phyloP scores from a whole-genome alignment of 2,797 vertebrate genomes.

The Philypnodon macrostomus region DNA sequence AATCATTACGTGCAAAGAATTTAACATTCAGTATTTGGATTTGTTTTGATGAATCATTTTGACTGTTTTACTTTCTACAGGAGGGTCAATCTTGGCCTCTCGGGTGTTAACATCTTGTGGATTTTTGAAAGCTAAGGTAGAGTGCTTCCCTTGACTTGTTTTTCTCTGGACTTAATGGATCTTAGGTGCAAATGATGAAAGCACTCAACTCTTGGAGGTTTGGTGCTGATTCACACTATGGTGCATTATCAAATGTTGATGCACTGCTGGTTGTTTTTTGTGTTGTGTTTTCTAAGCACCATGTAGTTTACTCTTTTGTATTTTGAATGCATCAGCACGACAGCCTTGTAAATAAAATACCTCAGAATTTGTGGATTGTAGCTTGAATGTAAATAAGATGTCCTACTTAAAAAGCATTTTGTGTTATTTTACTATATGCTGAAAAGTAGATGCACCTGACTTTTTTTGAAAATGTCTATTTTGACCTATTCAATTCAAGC shows the following conservation, averaged over 20 bases:
- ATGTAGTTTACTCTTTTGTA: constrained; percentile 33
- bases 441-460: constrained; percentile 16
- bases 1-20: too few species aligned
- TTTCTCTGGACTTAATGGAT: neutral
- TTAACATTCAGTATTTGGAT: too few species aligned
- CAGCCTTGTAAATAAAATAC: constrained; percentile 59
- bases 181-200: constrained; percentile 7
- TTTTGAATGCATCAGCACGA: constrained; percentile 55
- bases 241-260: constrained; percentile 13
- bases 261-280: constrained; percentile 22
- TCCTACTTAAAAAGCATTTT: constrained; percentile 15
- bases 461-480: constrained; percentile 27
- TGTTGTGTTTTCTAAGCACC: constrained; percentile 43
- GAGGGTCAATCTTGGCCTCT: constrained; percentile 92
- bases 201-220: constrained; percentile 22
- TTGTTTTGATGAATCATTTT: too few species aligned
- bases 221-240: constrained; percentile 6
- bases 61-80: constrained; percentile 63
- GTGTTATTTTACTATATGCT: constrained; percentile 12
- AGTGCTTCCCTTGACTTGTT: constrained; percentile 8
- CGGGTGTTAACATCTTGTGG: constrained; percentile 95
- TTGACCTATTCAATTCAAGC: neutral
- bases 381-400: constrained; percentile 52
- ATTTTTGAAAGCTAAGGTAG: constrained; percentile 85
- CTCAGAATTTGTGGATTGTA: constrained; percentile 34